Percentiles rank a stretch among this genome's conserved stretches.
phyloP scores from a whole-genome alignment of 2,797 vertebrate species.

The Typhlichthys eigenmanni region DNA sequence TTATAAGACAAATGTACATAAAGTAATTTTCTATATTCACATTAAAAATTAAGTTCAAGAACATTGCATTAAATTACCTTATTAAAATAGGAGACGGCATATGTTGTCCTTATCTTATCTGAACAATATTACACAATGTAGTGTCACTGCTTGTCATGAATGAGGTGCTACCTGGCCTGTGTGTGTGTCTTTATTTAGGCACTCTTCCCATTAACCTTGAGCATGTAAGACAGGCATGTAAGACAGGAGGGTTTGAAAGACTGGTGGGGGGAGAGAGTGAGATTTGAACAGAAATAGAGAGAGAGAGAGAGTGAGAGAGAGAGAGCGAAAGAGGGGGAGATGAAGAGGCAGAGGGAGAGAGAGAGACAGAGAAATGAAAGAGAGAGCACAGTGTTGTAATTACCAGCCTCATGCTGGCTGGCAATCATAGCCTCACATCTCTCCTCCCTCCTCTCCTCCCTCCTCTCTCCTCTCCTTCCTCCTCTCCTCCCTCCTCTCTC shows the following conservation, averaged over 20 bases:
- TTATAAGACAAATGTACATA: too few relatives aligned
- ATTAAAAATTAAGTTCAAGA: too few relatives aligned
- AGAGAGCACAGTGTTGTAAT: conserved; percentile 61
- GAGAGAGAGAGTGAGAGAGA: background rate
- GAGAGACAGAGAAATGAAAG: background rate
- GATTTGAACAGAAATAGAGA: conserved; percentile 1
- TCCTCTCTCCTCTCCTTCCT: conserved; percentile 41
- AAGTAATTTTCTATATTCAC: too few relatives aligned
- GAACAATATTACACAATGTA: too few relatives aligned
- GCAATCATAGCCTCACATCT: conserved; percentile 60
- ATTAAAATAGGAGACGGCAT: too few relatives aligned
- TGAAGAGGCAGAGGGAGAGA: background rate
- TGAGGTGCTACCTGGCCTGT: background rate
- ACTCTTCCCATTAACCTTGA: conserved; percentile 58
- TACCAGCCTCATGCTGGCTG: conserved; percentile 63
- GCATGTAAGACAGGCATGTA: conserved; percentile 38
- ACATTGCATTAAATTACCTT: too few relatives aligned
- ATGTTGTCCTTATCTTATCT: too few relatives aligned
- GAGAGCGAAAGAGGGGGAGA: background rate
- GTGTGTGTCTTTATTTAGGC: conserved; percentile 41
- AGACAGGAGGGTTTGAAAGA: conserved; percentile 59
- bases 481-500: conserved; percentile 15
- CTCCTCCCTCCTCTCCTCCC: conserved; percentile 43
- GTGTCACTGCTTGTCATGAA: background rate
- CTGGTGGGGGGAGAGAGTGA: conserved; percentile 27